Evolutionary conservation across 2,888 invertebrate genomes (phyloP), one percentile per base, ranked within the genome.

Genomic region (Thecophora atra): DNA sequence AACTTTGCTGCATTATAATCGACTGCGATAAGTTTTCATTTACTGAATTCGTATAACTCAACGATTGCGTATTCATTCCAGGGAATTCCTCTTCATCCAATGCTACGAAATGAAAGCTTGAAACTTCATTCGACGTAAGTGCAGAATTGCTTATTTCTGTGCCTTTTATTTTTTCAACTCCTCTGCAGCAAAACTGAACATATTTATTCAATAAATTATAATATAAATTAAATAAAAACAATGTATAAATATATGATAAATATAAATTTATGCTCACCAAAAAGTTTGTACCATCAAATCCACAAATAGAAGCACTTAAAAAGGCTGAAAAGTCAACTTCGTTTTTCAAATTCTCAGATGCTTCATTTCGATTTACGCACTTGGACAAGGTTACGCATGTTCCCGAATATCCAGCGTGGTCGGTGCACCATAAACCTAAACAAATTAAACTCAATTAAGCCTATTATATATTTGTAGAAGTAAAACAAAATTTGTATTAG

Each of bases 221-320:
- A 4, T n/a, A n/a, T n/a, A 17, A 42, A 42, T 13, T 6, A 63
- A 42, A 7, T 24, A 26, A 1, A 26, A 26, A 37, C 37, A 56
- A 17, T 30, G 24, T 24, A 60, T 60, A 28, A 26, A 60, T 11
- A 3, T 60, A 28, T 60, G 11, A 17, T 6, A 60, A 60, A 28
- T 5, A 3, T 60, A 60, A 47, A 47, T 47, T 7, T 30, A 60
- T 24, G 62, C 71, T 79, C 79, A 95, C 93, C 86, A 91, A 88
- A 15, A 94, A 93, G 70, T 89, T 88, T 6, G 79, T 83, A 0
- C 90, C 91, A 15, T 90, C 89, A 76, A 89, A 92, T 0, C 92
- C 92, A 79, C 95, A 96, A 19, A 91, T 88, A 0, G 92, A 92
- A 63, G 88, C 88, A 70, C 91, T 87, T 67, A 95, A 81, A 77